Evolutionary conservation across 2,113 vertebrate genomes (phyloP).

Genomic region (Mastomys coucha): DNA sequence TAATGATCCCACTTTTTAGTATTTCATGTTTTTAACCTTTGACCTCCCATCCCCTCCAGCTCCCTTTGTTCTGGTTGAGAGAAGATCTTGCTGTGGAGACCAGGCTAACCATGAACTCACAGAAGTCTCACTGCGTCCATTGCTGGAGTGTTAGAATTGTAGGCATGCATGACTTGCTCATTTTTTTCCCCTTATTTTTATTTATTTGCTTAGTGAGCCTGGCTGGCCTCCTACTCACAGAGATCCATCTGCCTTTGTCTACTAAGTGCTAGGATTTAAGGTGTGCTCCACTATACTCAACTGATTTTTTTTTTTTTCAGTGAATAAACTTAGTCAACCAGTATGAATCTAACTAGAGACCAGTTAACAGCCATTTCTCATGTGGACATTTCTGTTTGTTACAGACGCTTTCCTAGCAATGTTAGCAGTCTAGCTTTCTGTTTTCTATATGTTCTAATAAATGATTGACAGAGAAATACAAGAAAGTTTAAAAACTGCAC

Average conservation of each 20-base stretch:
- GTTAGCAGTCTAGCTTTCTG: conserved; percentile 32
- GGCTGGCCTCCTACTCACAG: neutral
- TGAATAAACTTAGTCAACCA: neutral
- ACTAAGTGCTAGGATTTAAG: neutral
- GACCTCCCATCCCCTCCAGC: neutral
- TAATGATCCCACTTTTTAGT: neutral
- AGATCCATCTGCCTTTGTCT: neutral
- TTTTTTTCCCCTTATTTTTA: neutral
- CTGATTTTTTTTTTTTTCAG: neutral
- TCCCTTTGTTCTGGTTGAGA: neutral
- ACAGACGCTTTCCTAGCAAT: neutral
- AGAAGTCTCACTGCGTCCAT: neutral
- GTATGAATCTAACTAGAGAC: neutral
- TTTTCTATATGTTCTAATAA: conserved; percentile 4
- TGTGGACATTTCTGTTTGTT: neutral
- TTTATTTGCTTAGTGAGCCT: neutral
- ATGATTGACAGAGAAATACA: conserved; percentile 8
- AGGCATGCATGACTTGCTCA: neutral
- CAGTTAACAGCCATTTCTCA: neutral
- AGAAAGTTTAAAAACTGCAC: neutral
- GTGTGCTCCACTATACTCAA: neutral
- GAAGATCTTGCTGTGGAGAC: neutral
- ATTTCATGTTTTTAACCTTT: neutral
- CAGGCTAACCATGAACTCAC: neutral
- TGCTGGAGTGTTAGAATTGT: neutral